phyloP scores from a whole-genome alignment of 2,888 invertebrate species.

The Habrosyne pyritoides region DNA sequence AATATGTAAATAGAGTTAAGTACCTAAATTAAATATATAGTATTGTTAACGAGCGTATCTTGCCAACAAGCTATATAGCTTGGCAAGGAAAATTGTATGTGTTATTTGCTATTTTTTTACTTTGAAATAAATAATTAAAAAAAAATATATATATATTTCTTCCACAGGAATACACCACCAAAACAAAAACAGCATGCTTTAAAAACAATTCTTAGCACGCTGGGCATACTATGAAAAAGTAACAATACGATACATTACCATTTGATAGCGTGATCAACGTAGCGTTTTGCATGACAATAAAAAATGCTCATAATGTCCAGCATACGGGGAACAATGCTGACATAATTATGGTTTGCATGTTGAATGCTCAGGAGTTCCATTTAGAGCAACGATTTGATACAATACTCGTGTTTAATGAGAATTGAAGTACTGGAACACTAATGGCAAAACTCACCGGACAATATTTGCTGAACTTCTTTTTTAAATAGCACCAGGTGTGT shows the following conservation, averaged over 20 bases:
- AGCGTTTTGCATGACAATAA: slow-evolving; percentile 7
- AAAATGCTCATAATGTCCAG: slow-evolving; percentile 4
- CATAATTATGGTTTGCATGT: neutral
- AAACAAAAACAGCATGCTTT: neutral
- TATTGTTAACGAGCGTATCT: too few relatives aligned
- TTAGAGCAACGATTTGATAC: neutral
- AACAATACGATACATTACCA: neutral
- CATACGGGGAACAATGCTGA: slow-evolving; percentile 7
- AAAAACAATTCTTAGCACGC: neutral
- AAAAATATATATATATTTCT: too few relatives aligned
- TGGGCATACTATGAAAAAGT: neutral
- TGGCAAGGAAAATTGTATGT: too few relatives aligned
- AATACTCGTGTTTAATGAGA: neutral
- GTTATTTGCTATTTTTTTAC: too few relatives aligned
- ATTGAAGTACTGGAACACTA: too few relatives aligned
- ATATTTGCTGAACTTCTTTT: too few relatives aligned
- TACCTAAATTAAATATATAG: too few relatives aligned
- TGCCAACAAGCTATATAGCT: too few relatives aligned
- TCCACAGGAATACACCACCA: neutral
- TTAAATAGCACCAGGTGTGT: too few relatives aligned
- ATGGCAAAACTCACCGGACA: too few relatives aligned
- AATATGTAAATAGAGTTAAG: too few relatives aligned
- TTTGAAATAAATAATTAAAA: too few relatives aligned
- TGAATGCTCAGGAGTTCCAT: neutral
- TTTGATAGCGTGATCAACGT: neutral